phyloP scores from a whole-genome alignment of 2,888 invertebrate species.

The Ophioninae sp. region DNA sequence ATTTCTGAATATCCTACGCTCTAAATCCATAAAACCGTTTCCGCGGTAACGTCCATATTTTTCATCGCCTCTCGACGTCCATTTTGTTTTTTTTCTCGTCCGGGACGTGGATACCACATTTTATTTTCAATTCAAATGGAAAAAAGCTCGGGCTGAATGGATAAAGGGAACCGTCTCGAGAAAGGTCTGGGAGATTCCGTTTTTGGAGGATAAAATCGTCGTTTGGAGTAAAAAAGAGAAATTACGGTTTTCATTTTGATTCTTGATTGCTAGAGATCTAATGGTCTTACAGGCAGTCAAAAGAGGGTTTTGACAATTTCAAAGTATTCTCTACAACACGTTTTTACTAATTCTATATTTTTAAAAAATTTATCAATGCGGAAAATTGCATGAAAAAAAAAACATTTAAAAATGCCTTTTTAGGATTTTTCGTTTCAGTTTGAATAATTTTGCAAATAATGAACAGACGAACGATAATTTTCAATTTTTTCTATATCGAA shows the following conservation, averaged over 20 bases:
- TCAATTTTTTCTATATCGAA: too few relatives aligned
- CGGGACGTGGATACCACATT: neutral
- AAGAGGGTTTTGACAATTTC: too few relatives aligned
- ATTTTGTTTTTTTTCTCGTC: neutral
- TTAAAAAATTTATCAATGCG: too few relatives aligned
- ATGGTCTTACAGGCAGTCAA: too few relatives aligned
- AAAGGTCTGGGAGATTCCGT: neutral
- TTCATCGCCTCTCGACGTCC: neutral
- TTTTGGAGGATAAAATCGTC: neutral
- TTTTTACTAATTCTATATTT: too few relatives aligned
- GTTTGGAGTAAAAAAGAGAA: neutral
- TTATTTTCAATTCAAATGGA: neutral
- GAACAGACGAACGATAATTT: too few relatives aligned
- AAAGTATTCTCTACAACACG: too few relatives aligned
- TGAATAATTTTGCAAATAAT: too few relatives aligned
- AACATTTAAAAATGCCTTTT: too few relatives aligned
- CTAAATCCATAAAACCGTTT: constrained; percentile 40
- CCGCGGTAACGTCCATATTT: constrained; percentile 12
- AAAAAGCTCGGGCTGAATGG: neutral
- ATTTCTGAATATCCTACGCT: constrained; percentile 38
- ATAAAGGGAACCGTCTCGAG: neutral
- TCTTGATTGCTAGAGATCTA: too few relatives aligned
- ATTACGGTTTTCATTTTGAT: neutral
- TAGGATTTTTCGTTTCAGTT: too few relatives aligned
- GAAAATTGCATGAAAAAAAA: too few relatives aligned